Conservation (phyloP, 2,888 invertebrate species). For the Agrochola circellaris region DNA sequence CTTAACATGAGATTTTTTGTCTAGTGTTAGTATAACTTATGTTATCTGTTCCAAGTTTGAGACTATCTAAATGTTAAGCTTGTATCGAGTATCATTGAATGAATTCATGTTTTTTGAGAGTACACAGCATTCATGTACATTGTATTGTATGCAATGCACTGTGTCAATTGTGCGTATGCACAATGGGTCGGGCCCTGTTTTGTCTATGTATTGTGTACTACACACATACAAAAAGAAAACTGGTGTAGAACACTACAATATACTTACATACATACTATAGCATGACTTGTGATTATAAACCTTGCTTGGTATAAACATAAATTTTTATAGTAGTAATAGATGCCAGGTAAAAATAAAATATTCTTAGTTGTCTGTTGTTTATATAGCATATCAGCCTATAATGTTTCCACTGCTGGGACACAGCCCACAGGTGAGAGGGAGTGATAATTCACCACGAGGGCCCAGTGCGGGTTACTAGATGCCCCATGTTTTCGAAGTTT, state of each 20-base stretch:
- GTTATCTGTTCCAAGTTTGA: background rate
- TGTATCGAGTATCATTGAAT: background rate
- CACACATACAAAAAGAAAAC: slow-evolving; percentile 10
- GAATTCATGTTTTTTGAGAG: slow-evolving; percentile 28
- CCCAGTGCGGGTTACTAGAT: too few relatives aligned
- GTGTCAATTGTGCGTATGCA: slow-evolving; percentile 9
- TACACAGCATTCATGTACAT: slow-evolving; percentile 13
- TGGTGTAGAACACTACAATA: background rate
- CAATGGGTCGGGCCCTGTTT: slow-evolving; percentile 36
- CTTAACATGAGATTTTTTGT: background rate
- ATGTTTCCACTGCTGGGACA: too few relatives aligned
- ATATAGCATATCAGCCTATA: background rate
- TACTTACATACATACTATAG: slow-evolving; percentile 8
- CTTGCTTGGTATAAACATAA: slow-evolving; percentile 25
- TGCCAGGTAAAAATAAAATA: background rate
- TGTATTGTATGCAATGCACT: slow-evolving; percentile 24
- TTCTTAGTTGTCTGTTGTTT: background rate
- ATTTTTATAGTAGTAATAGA: background rate
- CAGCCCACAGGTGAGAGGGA: too few relatives aligned
- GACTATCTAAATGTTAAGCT: slow-evolving; percentile 12
- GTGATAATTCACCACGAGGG: too few relatives aligned
- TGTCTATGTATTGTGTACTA: slow-evolving; percentile 34
- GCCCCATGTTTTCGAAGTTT: too few relatives aligned
- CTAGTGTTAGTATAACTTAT: background rate
- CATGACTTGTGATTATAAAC: slow-evolving; percentile 43